phyloP scores from a whole-genome alignment of 2,888 invertebrate genomes.

The Stenodema calcarata region DNA sequence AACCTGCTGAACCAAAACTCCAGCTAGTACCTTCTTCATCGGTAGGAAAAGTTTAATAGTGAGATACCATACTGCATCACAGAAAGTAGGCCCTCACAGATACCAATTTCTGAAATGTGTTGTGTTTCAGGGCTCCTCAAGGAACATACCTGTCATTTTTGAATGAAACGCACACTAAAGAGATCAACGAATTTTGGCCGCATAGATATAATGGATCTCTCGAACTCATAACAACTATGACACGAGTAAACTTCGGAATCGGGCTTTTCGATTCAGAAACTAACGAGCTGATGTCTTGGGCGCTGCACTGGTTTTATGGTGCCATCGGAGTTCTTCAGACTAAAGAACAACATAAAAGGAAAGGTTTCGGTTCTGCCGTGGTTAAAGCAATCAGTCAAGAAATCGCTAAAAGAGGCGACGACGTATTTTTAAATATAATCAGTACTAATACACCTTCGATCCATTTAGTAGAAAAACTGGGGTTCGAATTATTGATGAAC shows the following conservation, averaged over 20 bases:
- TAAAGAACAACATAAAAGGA: constrained; percentile 25
- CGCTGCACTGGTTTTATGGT: constrained; percentile 46
- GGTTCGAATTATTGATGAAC: not conserved
- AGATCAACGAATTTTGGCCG: constrained; percentile 37
- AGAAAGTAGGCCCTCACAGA: no score
- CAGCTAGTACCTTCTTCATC: no score
- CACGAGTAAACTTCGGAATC: constrained; percentile 29
- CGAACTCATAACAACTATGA: constrained; percentile 12
- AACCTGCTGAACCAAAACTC: no score
- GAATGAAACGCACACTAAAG: constrained; percentile 12
- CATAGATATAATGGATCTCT: constrained; percentile 32
- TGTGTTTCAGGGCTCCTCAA: constrained; percentile 35
- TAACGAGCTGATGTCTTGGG: constrained; percentile 46
- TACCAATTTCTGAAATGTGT: not conserved
- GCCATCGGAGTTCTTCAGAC: constrained; percentile 48
- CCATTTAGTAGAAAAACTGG: not conserved
- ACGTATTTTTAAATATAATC: constrained; percentile 40
- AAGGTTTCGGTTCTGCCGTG: constrained; percentile 42
- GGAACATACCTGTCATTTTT: constrained; percentile 37
- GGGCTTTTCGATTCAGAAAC: constrained; percentile 30
- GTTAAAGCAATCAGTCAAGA: constrained; percentile 23
- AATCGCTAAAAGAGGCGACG: constrained; percentile 19
- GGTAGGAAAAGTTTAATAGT: no score
- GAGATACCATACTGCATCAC: no score
- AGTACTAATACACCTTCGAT: not conserved